Evolutionary conservation across 2,113 vertebrate species (phyloP), one percentile per base, ranked within the genome.

Genomic region (Pavo muticus): DNA sequence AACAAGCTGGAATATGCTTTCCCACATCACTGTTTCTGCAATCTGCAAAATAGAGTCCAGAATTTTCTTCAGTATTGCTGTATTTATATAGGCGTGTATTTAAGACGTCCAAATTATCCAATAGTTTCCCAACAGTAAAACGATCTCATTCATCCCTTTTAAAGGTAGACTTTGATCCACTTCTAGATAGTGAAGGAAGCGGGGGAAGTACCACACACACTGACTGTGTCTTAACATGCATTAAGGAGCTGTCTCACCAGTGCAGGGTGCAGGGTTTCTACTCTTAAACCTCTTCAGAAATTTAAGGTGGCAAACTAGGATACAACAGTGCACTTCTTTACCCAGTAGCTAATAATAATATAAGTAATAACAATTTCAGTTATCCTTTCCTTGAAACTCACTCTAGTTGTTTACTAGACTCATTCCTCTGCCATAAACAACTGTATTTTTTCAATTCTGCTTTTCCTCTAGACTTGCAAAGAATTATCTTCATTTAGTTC

Each of bases 1-100:
- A 98, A 97, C 99, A 99, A 78, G 96, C 97, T n/a, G 98, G 97
- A 85, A 99, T 85, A 21, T 98, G 91, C 84, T 89, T 97, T 91
- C 95, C 96, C 76, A 99, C 95, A 91, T 99, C 98, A 71, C 85
- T 91, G 65, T 98, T 97, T n/a, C 50, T 89, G 93, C 99, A 99
- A 24, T 96, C 99, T 99, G 97, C 57, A 88, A 97, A 90, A 82
- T 3, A 95, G n/a, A 92, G 91, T 18, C 17, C 68, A 96, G 39
- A 78, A 30, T 54, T 64, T 88, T 60, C 84, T 64, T 94, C 50
- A 84, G 30, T 50, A 39, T 11, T 85, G 35, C 50, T 85, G 92
- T 85, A 60, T 70, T 88, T 52, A 42, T 39, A 9, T 5, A 74
- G 45, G 8, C 78, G 8, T 61, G 35, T 44, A 84, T 71, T 64